A percentile compares a stretch with the other conserved stretches of the same genome.
Evolutionary conservation across 2,888 invertebrate species (phyloP).

Genomic region (Sinopyrophorus schimmeli): DNA sequence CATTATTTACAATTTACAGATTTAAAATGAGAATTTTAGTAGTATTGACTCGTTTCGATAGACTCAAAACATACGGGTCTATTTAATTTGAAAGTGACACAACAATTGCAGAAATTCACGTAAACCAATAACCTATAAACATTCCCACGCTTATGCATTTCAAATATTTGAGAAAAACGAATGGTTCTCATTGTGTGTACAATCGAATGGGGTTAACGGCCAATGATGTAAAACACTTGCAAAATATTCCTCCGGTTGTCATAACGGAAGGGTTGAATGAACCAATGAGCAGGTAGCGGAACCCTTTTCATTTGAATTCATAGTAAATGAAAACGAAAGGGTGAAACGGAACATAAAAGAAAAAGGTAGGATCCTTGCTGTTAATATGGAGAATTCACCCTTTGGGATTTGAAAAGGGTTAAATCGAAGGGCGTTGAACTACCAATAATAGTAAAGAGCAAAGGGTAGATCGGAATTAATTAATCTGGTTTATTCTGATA

Average conservation of each 20-base stretch:
- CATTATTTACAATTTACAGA: too few relatives aligned
- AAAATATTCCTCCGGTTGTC: constrained; percentile 25
- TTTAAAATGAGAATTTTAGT: too few relatives aligned
- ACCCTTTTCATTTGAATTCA: constrained; percentile 39
- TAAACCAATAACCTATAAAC: constrained; percentile 16
- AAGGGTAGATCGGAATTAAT: constrained; percentile 44
- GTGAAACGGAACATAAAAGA: constrained; percentile 27
- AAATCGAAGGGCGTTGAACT: constrained; percentile 32
- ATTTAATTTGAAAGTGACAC: too few relatives aligned
- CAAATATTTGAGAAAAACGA: constrained; percentile 21
- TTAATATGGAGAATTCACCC: constrained; percentile 20
- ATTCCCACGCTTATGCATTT: constrained; percentile 23
- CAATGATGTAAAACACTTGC: constrained; percentile 34
- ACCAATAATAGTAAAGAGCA: constrained; percentile 42
- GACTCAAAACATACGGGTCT: too few relatives aligned
- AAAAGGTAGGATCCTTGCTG: constrained; percentile 17
- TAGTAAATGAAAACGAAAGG: constrained; percentile 41
- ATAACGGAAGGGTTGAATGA: constrained; percentile 35
- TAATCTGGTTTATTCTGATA: constrained; percentile 29
- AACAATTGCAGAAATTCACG: too few relatives aligned
- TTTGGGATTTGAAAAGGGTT: constrained; percentile 27
- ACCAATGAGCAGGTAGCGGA: constrained; percentile 42
- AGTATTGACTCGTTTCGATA: too few relatives aligned
- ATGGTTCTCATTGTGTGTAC: constrained; percentile 19
- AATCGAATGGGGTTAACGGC: constrained; percentile 42